Percentiles rank a stretch among this genome's conserved stretches.
Evolutionary conservation across 2,797 vertebrate genomes (phyloP).

Genomic region (Dicrostonyx torquatus): DNA sequence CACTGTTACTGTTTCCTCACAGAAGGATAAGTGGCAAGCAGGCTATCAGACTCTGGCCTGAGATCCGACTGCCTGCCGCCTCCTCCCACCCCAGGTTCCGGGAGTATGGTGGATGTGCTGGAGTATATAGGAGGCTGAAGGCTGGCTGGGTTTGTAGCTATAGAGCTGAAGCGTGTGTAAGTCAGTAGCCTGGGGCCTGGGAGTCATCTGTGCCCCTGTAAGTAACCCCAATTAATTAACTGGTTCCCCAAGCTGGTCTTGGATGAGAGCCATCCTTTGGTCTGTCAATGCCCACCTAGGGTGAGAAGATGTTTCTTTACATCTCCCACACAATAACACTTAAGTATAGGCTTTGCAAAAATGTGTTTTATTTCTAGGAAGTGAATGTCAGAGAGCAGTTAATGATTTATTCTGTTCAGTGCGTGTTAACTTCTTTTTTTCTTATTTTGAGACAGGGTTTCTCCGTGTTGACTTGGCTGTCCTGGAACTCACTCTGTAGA

Average conservation of each 20-base stretch:
- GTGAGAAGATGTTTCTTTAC: not conserved
- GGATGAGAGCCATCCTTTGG: not conserved
- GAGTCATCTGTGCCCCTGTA: not conserved
- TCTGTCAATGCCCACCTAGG: not conserved
- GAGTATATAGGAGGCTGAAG: not conserved
- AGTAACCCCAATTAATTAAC: not conserved
- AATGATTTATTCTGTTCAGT: not conserved
- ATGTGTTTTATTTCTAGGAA: not conserved
- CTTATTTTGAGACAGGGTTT: not conserved
- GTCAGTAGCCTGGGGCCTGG: not conserved
- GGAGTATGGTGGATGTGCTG: not conserved
- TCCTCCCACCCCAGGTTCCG: not conserved
- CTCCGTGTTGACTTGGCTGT: not conserved
- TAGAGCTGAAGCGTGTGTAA: not conserved
- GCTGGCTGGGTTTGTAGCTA: not conserved
- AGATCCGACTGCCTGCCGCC: not conserved
- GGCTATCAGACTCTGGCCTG: not conserved
- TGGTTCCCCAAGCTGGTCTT: not conserved
- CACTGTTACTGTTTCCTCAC: not conserved
- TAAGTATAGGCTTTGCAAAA: not conserved
- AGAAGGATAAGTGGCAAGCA: not conserved
- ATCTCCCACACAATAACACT: not conserved
- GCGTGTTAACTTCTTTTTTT: no score
- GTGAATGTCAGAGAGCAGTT: not conserved
- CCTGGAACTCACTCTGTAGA: not conserved